Base-by-base conservation (phyloP, 2,113 vertebrate genomes). In the Sterrhoptilus dennistouni region DNA sequence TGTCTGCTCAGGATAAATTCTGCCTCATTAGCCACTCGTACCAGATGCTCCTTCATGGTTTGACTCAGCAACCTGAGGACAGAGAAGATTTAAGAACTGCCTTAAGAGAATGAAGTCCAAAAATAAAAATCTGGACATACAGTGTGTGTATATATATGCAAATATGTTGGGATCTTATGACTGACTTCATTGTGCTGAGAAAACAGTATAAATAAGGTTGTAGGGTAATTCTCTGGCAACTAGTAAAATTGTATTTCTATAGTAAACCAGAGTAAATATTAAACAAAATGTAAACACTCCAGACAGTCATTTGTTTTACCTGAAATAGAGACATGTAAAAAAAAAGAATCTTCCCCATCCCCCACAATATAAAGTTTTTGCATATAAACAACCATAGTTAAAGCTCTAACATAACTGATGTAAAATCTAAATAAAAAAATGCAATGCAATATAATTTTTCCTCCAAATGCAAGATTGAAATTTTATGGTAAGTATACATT, bases 21-120 rank as follows among this genome's bases (percentile, higher is more conserved):
- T 13, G 99, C 99, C 98, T 99, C 99, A 70, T 99, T 99, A 68
- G 99, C 99, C 65, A 99, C 99, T 88, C 99, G 98, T 59, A 99
- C 99, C 94, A 99, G 98, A 96, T 99, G 99, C 96, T 99, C 99
- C 97, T 99, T 99, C 99, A 99, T 99, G 63, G 99, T 99, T 97
- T 99, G 99, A 96, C 99, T 99, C 94, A 99, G 97, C 94, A 99
- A 98, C 93, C 99, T 99, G 93, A 27, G 93, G 74, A 94, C 25
- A 97, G 40, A 97, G 9, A 96, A 93, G 28, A 96, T 83, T 61
- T 28, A 57, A 68, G 77, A 87, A 89, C 44, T 81, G 29, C 31
- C 56, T 66, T 81, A 36, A 83, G 35, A 76, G 25, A 79, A 89
- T 20, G 17, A 89, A 95, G 18, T 50, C 16, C 14, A 45, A 63